A percentile compares a stretch with the other conserved stretches of the same genome.
phyloP scores from a whole-genome alignment of 1,140 invertebrate species.

The Leptinotarsa defecta region DNA sequence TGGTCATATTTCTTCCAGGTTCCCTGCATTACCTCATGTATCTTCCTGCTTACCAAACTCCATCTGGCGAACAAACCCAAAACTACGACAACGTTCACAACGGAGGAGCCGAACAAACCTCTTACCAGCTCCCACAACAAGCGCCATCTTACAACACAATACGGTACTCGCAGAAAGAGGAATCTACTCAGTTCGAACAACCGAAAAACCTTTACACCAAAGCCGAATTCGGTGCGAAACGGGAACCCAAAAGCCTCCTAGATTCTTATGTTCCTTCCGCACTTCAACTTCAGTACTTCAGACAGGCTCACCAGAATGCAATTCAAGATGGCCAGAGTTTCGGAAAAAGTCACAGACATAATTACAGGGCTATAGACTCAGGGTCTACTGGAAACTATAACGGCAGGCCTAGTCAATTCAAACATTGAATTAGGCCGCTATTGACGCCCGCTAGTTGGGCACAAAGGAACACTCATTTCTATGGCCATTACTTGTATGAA shows the following conservation, averaged over 20 bases:
- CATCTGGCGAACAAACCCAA: slow-evolving; percentile 34
- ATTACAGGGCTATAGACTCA: slow-evolving; percentile 6
- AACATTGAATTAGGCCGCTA: background rate
- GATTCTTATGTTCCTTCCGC: slow-evolving; percentile 52
- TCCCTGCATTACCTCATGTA: slow-evolving; percentile 43
- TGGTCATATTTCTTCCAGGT: background rate
- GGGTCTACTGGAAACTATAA: background rate
- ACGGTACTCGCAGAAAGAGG: background rate
- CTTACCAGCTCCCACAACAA: background rate
- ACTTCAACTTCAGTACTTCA: slow-evolving; percentile 48
- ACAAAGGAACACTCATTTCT: too few species aligned
- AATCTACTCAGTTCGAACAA: background rate
- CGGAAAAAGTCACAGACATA: background rate
- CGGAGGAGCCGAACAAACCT: slow-evolving; percentile 22
- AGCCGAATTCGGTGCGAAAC: slow-evolving; percentile 33
- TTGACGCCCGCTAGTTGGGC: too few species aligned
- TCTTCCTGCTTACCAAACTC: slow-evolving; percentile 35
- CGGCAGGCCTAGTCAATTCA: background rate
- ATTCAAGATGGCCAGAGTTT: slow-evolving; percentile 10
- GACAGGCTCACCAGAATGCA: slow-evolving; percentile 24
- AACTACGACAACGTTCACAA: slow-evolving; percentile 32
- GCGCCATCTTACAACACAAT: background rate
- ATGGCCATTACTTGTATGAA: too few species aligned
- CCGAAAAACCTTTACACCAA: slow-evolving; percentile 16
- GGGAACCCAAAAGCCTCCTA: slow-evolving; percentile 47